These are phyloP conservation scores for Cacatua alba DNA, from an alignment of 2,113 vertebrate species.

Conservation along the genomic window DNA sequence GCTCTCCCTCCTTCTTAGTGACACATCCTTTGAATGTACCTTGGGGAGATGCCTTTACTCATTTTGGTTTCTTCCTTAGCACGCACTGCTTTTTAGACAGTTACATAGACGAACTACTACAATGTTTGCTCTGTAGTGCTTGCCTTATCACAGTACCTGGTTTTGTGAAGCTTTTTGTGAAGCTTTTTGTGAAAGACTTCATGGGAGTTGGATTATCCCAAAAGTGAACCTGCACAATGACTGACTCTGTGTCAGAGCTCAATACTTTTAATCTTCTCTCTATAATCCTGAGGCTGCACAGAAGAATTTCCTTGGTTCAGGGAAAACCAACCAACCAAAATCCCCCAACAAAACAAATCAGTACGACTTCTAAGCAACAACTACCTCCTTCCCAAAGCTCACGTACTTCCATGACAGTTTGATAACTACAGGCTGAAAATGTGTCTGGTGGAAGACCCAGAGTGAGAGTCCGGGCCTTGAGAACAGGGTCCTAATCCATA, in stretches of 20 bases:
- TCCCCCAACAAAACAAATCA: neutral
- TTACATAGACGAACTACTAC: neutral
- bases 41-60: neutral
- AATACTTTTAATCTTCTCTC: neutral
- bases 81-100: neutral
- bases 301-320: neutral
- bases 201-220: neutral
- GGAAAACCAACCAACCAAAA: neutral
- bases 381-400: neutral
- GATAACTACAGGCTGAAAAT: neutral
- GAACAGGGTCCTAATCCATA: conserved; percentile 6
- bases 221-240: neutral
- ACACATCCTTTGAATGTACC: neutral
- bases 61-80: neutral
- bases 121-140: neutral
- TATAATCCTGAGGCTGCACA: neutral
- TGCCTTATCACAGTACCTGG: neutral
- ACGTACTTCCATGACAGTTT: neutral
- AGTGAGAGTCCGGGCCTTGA: neutral
- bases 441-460: neutral
- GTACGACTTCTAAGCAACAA: neutral
- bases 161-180: neutral
- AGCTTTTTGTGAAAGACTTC: neutral
- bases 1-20: neutral
- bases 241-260: neutral